Evolutionary conservation across 2,113 vertebrate genomes (phyloP), one percentile per base, ranked within the genome.

Genomic region (Girardinichthys multiradiatus): DNA sequence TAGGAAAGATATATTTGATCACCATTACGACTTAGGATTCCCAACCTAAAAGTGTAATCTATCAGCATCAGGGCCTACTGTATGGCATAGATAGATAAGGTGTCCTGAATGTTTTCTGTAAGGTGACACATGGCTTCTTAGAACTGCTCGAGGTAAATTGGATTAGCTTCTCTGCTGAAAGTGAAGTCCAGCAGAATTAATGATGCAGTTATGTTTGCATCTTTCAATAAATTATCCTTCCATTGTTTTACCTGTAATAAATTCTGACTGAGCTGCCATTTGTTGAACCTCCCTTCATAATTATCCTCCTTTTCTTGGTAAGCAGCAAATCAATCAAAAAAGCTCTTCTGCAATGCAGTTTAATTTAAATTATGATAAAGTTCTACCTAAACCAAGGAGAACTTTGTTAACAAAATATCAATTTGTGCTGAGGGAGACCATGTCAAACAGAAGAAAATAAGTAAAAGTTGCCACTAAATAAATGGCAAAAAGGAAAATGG

Each of bases 1-100:
- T 93, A 92, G 79, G 64, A 68, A 78, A 84, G 73, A 76, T 75
- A 76, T 84, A 86, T 87, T 92, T 90, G 86, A 93, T 93, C 88
- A 91, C 76, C 77, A 84, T 86, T 87, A 90, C 76, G 83, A 80
- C 81, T 74, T 66, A 72, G 71, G 76, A 86, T 74, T 86, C 75
- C 31, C 70, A 2, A 63, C 71, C 81, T 90, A 86, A 91, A 90
- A 87, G 86, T 65, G 29, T 82, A 19, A 91, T 94, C 84, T 83
- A 92, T 93, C 91, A 90, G 83, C 79, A 94, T 91, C 83, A 90
- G 65, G 70, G 82, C 78, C 86, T 72, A 77, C 67, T 79, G 80
- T 86, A 83, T 79, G 82, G 77, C 85, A 77, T 68, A 59, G 63
- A 58, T 72, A 75, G 79, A 89, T 89, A 58, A 72, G 60, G 62